Conservation (phyloP, 2,888 invertebrate species). For the Clepsis dumicolana region DNA sequence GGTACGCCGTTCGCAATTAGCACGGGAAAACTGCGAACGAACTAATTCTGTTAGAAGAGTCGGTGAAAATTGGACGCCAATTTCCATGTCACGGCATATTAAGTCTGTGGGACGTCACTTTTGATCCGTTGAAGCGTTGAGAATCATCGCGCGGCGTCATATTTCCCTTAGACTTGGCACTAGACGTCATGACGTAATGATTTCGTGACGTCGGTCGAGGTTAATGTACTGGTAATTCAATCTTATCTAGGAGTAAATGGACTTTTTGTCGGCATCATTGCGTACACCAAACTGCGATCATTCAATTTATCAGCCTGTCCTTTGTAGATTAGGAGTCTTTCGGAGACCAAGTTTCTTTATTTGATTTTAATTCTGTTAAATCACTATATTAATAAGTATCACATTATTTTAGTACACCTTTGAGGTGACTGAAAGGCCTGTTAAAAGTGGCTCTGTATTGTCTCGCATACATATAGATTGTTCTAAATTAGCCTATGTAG, state of each 20-base stretch:
- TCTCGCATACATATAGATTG: no score
- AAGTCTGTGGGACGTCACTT: conserved; percentile 9
- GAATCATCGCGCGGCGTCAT: conserved; percentile 21
- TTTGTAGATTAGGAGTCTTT: not conserved
- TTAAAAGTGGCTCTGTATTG: no score
- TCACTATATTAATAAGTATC: not conserved
- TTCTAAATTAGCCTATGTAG: no score
- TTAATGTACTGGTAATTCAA: conserved; percentile 40
- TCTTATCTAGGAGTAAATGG: conserved; percentile 39
- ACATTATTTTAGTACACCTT: not conserved
- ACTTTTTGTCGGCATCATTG: conserved; percentile 24
- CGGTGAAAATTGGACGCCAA: conserved; percentile 32
- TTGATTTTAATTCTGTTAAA: not conserved
- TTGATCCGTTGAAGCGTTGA: conserved; percentile 16
- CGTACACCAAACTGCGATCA: conserved; percentile 21
- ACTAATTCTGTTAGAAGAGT: conserved; percentile 30
- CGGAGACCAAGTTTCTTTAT: not conserved
- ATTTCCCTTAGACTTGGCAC: conserved; percentile 15
- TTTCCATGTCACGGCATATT: conserved; percentile 37
- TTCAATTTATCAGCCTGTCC: conserved; percentile 28
- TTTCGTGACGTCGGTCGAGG: conserved; percentile 25
- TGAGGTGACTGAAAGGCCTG: no score
- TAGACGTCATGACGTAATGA: conserved; percentile 34
- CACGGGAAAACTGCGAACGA: conserved; percentile 57
- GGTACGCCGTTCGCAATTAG: conserved; percentile 69